Percentiles rank a stretch among this genome's conserved stretches.
These are phyloP conservation scores for Leptinotarsa haldemani DNA, from an alignment of 2,888 invertebrate genomes.

Conservation along the genomic window DNA sequence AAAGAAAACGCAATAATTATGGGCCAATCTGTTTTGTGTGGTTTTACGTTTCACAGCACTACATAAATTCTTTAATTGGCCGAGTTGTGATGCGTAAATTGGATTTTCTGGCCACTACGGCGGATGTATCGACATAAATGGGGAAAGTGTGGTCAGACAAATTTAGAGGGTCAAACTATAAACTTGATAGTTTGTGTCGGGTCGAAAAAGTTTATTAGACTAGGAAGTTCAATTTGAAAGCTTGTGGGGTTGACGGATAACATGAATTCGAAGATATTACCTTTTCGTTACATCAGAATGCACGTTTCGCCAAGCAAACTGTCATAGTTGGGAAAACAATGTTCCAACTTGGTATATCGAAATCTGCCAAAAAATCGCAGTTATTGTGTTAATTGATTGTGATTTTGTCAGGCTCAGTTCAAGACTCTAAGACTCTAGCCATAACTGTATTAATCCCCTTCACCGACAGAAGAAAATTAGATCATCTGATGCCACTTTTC, in stretches of 20 bases:
- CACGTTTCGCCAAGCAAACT: background rate
- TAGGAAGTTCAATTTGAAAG: background rate
- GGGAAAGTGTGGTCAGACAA: constrained; percentile 30
- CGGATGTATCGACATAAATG: constrained; percentile 44
- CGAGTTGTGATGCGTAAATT: constrained; percentile 52
- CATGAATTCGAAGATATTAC: background rate
- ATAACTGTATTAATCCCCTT: no score
- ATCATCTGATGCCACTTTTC: no score
- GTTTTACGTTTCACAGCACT: constrained; percentile 32
- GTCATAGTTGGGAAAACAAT: no score
- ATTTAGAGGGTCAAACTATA: constrained; percentile 9
- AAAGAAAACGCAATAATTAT: constrained; percentile 21
- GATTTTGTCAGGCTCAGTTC: no score
- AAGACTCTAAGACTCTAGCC: no score
- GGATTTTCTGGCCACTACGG: constrained; percentile 43
- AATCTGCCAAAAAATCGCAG: no score
- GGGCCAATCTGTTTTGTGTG: constrained; percentile 16
- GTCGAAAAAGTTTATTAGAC: background rate
- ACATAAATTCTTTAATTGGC: constrained; percentile 43
- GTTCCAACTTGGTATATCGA: no score
- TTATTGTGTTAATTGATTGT: no score
- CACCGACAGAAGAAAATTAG: no score
- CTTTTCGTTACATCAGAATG: background rate
- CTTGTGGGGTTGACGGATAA: background rate
- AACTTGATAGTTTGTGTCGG: background rate